phyloP scores from a whole-genome alignment of 2,797 vertebrate genomes.

The Linurgus olivaceus region DNA sequence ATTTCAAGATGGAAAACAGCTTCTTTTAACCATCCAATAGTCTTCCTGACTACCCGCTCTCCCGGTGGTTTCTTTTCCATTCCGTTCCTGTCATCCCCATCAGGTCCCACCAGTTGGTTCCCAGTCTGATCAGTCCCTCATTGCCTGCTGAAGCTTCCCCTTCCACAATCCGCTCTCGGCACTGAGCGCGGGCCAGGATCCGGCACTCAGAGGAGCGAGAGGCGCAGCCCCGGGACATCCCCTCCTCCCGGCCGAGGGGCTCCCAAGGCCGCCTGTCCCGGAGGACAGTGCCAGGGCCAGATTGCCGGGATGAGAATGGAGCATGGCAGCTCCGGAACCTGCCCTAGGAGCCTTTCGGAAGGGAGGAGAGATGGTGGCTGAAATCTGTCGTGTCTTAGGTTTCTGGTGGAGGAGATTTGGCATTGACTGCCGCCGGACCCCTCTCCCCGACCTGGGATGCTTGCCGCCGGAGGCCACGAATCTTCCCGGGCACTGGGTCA shows the following conservation, averaged over 20 bases:
- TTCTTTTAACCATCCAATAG: background rate
- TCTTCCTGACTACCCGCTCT: background rate
- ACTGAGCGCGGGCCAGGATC: background rate
- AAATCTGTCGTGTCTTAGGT: background rate
- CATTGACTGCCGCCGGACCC: background rate
- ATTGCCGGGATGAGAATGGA: background rate
- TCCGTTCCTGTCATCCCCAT: background rate
- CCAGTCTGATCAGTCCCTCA: background rate
- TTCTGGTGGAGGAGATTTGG: background rate
- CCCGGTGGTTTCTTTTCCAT: background rate
- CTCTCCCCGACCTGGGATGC: background rate
- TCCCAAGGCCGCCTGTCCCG: background rate
- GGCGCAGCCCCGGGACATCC: background rate
- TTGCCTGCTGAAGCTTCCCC: background rate
- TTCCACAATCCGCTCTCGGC: fast-evolving
- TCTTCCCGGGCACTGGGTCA: background rate
- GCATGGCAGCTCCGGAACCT: background rate
- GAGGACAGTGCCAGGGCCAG: background rate
- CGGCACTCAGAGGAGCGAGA: background rate
- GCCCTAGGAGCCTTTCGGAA: background rate
- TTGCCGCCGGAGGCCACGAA: background rate
- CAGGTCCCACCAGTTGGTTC: background rate
- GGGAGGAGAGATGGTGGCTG: background rate
- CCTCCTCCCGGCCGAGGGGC: background rate
- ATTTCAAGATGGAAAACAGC: background rate